phyloP scores from a whole-genome alignment of 1,140 invertebrate genomes.

The Drosophila punjabiensis region DNA sequence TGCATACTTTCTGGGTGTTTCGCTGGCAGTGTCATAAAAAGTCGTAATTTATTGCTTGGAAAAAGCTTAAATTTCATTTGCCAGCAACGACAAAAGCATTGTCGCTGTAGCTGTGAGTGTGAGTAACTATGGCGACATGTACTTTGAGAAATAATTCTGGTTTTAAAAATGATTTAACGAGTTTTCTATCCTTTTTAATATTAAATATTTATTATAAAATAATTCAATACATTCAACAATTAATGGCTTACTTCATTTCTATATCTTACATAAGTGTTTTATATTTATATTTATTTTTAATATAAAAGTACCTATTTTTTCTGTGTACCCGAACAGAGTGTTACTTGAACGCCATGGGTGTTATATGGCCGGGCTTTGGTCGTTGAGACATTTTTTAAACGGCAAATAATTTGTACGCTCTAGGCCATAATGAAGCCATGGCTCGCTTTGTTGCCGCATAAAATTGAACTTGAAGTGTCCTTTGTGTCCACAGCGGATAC shows the following conservation, averaged over 20 bases:
- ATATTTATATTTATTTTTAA: background rate
- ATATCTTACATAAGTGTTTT: background rate
- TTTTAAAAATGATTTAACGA: background rate
- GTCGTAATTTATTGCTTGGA: slow-evolving; percentile 83
- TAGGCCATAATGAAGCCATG: slow-evolving; percentile 66
- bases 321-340: slow-evolving; percentile 6
- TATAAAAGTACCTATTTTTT: background rate
- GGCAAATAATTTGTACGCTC: slow-evolving; percentile 71
- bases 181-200: background rate
- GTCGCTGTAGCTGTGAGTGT: slow-evolving; percentile 39
- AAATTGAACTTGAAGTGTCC: slow-evolving; percentile 68
- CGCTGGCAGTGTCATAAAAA: slow-evolving; percentile 79
- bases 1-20: slow-evolving; percentile 49
- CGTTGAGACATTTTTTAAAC: slow-evolving; percentile 65
- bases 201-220: background rate
- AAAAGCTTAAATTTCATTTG: slow-evolving; percentile 84
- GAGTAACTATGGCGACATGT: slow-evolving; percentile 61
- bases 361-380: slow-evolving; percentile 64
- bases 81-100: slow-evolving; percentile 75
- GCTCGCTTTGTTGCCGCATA: slow-evolving; percentile 45
- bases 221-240: background rate
- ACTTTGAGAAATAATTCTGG: slow-evolving; percentile 4
- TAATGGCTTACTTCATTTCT: background rate
- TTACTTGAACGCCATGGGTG: slow-evolving; percentile 50
- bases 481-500: slow-evolving; percentile 54